Evolutionary conservation across 2,113 vertebrate genomes (phyloP).

Genomic region (Datnioides undecimradiatus): DNA sequence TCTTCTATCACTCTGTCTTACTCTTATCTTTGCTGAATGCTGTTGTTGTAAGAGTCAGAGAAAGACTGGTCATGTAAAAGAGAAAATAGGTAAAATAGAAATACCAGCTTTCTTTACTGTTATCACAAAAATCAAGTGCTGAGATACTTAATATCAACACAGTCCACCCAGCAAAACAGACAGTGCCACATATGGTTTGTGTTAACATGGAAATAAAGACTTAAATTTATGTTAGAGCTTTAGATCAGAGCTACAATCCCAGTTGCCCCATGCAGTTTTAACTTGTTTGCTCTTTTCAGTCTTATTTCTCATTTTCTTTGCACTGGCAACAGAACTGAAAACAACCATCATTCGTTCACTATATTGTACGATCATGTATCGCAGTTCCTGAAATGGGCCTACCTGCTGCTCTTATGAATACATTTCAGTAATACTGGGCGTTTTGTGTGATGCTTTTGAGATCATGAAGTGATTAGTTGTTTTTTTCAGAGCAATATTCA

Average conservation of each 20-base stretch:
- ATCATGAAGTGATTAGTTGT: neutral
- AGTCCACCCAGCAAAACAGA: conserved; percentile 4
- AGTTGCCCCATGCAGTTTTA: neutral
- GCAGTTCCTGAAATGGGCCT: neutral
- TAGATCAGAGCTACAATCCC: too few relatives aligned
- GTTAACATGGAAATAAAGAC: neutral
- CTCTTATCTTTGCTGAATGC: conserved; percentile 3
- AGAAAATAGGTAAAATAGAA: neutral
- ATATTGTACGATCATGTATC: neutral
- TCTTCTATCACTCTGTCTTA: neutral
- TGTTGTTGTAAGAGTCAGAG: neutral
- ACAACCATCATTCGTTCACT: neutral
- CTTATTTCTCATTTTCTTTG: neutral
- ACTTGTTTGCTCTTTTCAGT: neutral
- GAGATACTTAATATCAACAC: neutral
- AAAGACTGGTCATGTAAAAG: neutral
- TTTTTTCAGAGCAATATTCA: neutral
- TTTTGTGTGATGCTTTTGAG: neutral
- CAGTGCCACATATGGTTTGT: neutral
- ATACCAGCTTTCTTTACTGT: neutral
- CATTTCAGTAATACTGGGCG: neutral
- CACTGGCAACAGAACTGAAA: neutral
- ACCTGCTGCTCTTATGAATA: neutral
- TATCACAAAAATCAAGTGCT: neutral
- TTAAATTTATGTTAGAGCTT: neutral